Conservation (phyloP, 2,113 vertebrate genomes). For the Rhinogobius similis region DNA sequence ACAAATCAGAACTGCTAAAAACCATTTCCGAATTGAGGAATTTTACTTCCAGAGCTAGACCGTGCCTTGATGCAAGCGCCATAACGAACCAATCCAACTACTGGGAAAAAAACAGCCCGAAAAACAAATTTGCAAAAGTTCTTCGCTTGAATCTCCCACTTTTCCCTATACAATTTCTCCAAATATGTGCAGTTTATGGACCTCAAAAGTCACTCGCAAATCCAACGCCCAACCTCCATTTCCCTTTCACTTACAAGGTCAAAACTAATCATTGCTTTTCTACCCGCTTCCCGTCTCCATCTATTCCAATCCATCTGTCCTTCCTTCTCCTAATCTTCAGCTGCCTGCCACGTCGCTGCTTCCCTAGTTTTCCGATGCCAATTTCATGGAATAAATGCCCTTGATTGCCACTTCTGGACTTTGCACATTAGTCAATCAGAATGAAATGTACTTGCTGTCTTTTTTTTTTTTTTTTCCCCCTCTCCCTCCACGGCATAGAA, state of each 20-base stretch:
- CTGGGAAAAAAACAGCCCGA: no score
- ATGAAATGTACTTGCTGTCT: slow-evolving; percentile 21
- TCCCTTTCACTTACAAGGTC: slow-evolving; percentile 53
- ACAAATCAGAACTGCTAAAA: no score
- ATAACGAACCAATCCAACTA: background rate
- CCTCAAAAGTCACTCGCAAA: background rate
- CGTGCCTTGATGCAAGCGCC: no score
- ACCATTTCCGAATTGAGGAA: no score
- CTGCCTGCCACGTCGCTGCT: slow-evolving; percentile 22
- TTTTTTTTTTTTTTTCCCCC: slow-evolving; percentile 1
- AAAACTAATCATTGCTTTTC: slow-evolving; percentile 46
- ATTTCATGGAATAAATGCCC: slow-evolving; percentile 53
- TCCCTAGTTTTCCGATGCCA: slow-evolving; percentile 23
- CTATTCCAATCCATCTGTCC: slow-evolving; percentile 35
- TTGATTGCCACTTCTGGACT: slow-evolving; percentile 59
- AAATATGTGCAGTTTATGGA: slow-evolving; percentile 7
- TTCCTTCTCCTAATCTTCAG: slow-evolving; percentile 33
- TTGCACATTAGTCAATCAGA: slow-evolving; percentile 39
- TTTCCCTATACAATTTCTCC: background rate
- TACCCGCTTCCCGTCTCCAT: slow-evolving; percentile 16
- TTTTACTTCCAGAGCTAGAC: no score
- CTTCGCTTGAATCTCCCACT: background rate
- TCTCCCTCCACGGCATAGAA: slow-evolving; percentile 9
- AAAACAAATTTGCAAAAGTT: no score
- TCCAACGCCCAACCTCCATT: slow-evolving; percentile 47